Conservation (phyloP, 2,113 vertebrate species). For the Coreoperca whiteheadi region DNA sequence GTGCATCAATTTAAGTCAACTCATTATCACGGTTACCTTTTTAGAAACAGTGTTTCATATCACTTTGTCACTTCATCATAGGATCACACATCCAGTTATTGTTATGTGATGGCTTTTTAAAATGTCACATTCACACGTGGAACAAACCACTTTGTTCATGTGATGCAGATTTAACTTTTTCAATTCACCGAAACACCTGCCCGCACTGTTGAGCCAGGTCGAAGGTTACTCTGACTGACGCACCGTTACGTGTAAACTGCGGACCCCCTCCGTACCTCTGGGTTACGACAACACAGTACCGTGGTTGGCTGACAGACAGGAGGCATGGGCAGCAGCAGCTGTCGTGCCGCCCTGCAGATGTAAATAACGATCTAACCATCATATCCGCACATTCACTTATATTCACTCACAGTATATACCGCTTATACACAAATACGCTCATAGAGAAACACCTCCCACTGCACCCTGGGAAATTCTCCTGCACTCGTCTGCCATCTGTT, state of each 20-base stretch:
- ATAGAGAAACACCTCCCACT: conserved; percentile 52
- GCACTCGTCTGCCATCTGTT: conserved; percentile 61
- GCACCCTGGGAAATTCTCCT: conserved; percentile 44
- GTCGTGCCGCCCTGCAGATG: conserved; percentile 35
- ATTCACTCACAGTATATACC: too few relatives aligned
- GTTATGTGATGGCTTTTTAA: neutral
- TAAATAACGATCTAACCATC: conserved; percentile 63
- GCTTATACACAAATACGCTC: conserved; percentile 33
- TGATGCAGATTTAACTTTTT: neutral
- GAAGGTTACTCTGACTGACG: conserved; percentile 16
- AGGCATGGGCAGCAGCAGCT: conserved; percentile 38
- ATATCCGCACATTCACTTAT: conserved; percentile 2
- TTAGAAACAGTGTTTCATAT: too few relatives aligned
- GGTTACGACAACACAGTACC: neutral
- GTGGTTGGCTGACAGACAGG: conserved; percentile 43
- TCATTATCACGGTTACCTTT: too few relatives aligned
- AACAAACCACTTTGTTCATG: neutral
- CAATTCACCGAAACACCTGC: neutral
- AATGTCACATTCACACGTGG: neutral
- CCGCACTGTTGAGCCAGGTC: neutral
- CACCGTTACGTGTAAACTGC: neutral
- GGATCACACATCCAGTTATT: neutral
- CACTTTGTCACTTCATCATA: neutral
- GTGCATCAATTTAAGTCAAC: neutral
- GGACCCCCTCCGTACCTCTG: neutral